Conservation (phyloP, 2,797 vertebrate species). For the Tympanoctomys barrerae region DNA sequence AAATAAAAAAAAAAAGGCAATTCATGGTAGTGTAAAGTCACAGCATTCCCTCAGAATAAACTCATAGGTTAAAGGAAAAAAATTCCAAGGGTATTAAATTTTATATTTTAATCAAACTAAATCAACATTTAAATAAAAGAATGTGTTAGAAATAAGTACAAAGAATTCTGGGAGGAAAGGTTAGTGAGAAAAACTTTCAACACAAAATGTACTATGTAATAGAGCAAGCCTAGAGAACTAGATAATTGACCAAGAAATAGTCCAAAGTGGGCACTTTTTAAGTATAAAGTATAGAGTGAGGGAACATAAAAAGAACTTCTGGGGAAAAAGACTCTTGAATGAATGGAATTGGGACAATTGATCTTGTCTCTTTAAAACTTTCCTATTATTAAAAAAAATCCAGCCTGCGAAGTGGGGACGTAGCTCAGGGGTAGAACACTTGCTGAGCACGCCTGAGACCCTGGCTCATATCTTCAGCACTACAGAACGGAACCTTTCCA, state of each 20-base stretch:
- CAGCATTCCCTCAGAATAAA: neutral
- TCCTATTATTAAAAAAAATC: neutral
- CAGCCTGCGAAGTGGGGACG: neutral
- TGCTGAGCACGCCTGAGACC: neutral
- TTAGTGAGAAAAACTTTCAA: neutral
- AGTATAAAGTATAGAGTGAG: neutral
- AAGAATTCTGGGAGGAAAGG: neutral
- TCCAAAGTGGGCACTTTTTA: neutral
- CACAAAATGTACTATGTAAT: rapidly evolving
- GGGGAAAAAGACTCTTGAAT: neutral
- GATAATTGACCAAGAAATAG: neutral
- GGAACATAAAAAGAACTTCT: neutral
- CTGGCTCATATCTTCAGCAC: neutral
- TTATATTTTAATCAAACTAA: neutral
- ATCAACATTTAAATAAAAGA: neutral
- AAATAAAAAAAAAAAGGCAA: too few species aligned
- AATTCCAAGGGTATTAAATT: neutral
- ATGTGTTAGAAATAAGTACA: neutral
- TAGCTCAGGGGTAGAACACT: too few species aligned
- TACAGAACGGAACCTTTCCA: neutral
- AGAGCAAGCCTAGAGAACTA: neutral
- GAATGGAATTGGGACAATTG: neutral
- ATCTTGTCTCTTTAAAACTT: neutral
- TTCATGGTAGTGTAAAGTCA: neutral
- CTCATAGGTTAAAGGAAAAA: neutral